Conservation (phyloP, 2,113 vertebrate species). For the mouse (Mus musculus) region GRCm39 chr5:52850501-52851000, state of each 20-base stretch:
- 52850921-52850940: not conserved
- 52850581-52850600: not conserved
- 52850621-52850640: not conserved
- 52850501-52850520: not conserved
- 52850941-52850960: not conserved
- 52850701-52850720: not conserved
- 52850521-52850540: not conserved
- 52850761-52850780: not conserved
- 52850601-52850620: not conserved
- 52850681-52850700: not conserved
- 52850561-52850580: not conserved
- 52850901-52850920: not conserved
- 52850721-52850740: not conserved
- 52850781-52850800: not conserved
- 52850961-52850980: not conserved
- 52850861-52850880: not conserved
- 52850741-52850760: not conserved
- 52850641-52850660: not conserved
- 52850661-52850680: too few species aligned
- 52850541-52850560: not conserved
- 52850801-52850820: not conserved
- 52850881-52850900: not conserved
- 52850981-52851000: not conserved
- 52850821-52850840: not conserved
- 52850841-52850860: not conserved